Evolutionary conservation across 2,888 invertebrate species (phyloP), one percentile per base, ranked within the genome.

Genomic region (Drosophila putrida): DNA sequence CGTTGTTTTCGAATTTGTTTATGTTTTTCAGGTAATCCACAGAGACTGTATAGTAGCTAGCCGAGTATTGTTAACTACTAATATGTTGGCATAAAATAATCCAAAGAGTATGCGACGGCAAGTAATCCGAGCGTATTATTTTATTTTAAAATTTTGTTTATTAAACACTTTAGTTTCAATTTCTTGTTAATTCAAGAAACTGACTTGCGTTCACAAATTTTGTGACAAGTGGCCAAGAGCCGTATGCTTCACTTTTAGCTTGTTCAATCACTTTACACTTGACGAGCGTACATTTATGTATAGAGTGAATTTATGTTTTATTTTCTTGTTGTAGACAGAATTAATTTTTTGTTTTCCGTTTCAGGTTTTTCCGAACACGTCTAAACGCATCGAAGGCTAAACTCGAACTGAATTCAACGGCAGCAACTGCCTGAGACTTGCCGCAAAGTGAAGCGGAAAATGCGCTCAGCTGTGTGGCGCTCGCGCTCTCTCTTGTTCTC

Each of bases 381-480:
- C 92, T 88, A 66, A 89, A 89, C 89, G 84, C 80, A 83, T 80
- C 80, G 90, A 89, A 88, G 90, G 90, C 87, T 88, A 80, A 91
- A 92, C 91, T 92, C 91, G 90, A 91, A 92, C 92, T 92, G 90
- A 91, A 80, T 82, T 79, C 53, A 73, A 50, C 41, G 62, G 44
- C 38, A 58, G 58, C 46, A 25, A 35, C 64, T 50, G 28, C 13
- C 49, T 33, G 65, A 64, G 81, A 65, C 78, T 81, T 64, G 77
- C 68, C 67, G 63, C 59, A 31, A 50, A 66, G 73, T 72, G 83
- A 89, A 90, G 75, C 75, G 72, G 31, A 66, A 33, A 51, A 36
- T 33, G 4, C 53, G 53, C 68, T 65, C 68, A 57, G 78, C 46
- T 72, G 51, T 20, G 28, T 43, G 20, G 20, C 25, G 41, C 36